phyloP scores from a whole-genome alignment of 1,140 invertebrate genomes.

The Drosophila mojavensis region DNA sequence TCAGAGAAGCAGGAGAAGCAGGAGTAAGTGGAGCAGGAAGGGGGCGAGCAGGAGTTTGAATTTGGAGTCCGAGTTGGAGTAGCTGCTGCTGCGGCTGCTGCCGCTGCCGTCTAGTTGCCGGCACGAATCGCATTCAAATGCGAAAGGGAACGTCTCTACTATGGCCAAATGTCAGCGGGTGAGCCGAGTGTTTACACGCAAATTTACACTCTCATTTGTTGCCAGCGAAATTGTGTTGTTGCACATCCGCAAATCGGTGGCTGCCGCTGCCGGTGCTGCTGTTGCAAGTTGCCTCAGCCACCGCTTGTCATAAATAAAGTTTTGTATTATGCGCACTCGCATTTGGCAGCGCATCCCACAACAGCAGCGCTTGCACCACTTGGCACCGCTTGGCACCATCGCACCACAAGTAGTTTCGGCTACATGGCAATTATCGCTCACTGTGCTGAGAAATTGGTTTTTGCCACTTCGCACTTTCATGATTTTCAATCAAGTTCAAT shows the following conservation, averaged over 20 bases:
- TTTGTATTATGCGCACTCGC: conserved; percentile 74
- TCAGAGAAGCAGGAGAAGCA: not conserved
- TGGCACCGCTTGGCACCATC: not conserved
- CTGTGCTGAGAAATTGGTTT: conserved; percentile 81
- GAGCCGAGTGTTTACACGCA: conserved; percentile 84
- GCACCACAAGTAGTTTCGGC: conserved; percentile 28
- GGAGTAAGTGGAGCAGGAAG: not conserved
- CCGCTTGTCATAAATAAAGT: conserved; percentile 77
- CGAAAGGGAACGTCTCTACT: conserved; percentile 41
- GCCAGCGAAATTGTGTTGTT: conserved; percentile 72
- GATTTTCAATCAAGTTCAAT: conserved; percentile 82
- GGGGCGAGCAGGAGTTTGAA: not conserved
- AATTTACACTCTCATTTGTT: conserved; percentile 84
- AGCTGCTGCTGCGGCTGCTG: not conserved
- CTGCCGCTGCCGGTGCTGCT: conserved; percentile 35
- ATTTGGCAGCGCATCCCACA: conserved; percentile 80
- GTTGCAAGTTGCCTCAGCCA: conserved; percentile 61
- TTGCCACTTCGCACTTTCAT: conserved; percentile 82
- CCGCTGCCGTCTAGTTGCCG: conserved; percentile 24
- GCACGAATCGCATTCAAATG: conserved; percentile 29
- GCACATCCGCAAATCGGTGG: conserved; percentile 60
- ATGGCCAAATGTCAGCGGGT: conserved; percentile 76
- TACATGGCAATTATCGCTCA: conserved; percentile 74
- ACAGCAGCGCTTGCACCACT: conserved; percentile 39
- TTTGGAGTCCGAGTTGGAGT: conserved; percentile 31